Percentiles rank a stretch among this genome's conserved stretches.
Evolutionary conservation across 2,797 vertebrate genomes (phyloP).

Genomic region (Myoxocephalus aenaeus): DNA sequence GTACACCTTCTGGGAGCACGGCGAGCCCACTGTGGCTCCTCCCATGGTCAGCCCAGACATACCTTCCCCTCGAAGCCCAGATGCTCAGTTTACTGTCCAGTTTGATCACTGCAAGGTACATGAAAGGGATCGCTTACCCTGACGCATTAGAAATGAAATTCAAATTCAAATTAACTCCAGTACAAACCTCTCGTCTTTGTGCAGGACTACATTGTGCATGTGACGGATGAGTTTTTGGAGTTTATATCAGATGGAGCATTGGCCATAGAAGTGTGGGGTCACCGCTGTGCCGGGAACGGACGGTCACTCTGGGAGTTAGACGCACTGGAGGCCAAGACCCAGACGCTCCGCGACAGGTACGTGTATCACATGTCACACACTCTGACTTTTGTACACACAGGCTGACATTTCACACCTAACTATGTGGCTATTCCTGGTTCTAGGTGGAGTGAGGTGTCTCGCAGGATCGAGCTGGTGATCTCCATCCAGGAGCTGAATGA

Average conservation of each 20-base stretch:
- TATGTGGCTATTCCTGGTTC: constrained; percentile 25
- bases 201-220: constrained; percentile 93
- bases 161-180: background rate
- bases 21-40: constrained; percentile 91
- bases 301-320: constrained; percentile 92
- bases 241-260: constrained; percentile 97
- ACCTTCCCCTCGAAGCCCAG: constrained; percentile 87
- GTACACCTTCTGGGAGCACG: constrained; percentile 97
- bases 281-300: constrained; percentile 93
- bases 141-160: background rate
- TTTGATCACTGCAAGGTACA: constrained; percentile 95
- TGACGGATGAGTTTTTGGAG: constrained; percentile 97
- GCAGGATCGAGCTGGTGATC: constrained; percentile 93
- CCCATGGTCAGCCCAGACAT: constrained; percentile 96
- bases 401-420: constrained; percentile 2
- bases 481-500: constrained; percentile 97
- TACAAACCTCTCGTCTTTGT: constrained; percentile 19
- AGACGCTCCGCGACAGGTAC: constrained; percentile 94
- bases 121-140: background rate
- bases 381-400: background rate
- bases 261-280: constrained; percentile 98
- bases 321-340: constrained; percentile 93
- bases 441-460: constrained; percentile 98
- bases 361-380: background rate
- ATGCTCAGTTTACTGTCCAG: constrained; percentile 91